Conservation (phyloP, 2,888 invertebrate species). For the Halocaridina rubra region DNA sequence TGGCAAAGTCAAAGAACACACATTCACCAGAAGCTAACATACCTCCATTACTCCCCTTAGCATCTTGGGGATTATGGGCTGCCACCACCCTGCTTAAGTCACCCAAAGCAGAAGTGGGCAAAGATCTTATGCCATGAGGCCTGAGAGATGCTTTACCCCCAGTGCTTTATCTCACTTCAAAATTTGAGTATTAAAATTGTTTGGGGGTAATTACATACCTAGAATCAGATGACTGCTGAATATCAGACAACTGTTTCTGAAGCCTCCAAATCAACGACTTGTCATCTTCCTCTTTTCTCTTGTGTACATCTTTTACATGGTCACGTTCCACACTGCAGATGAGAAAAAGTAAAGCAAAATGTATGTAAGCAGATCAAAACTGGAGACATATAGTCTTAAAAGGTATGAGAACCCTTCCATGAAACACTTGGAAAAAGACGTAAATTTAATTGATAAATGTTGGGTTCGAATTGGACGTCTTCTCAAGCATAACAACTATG, state of each 20-base stretch:
- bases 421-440: background rate
- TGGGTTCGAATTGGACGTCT: too few relatives aligned
- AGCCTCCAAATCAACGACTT: background rate
- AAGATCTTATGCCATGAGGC: background rate
- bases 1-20: too few relatives aligned
- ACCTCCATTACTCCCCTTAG: too few relatives aligned
- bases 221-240: slow-evolving; percentile 3
- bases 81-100: background rate
- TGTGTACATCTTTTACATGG: too few relatives aligned
- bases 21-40: too few relatives aligned
- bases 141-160: background rate
- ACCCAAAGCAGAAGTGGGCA: background rate
- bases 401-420: background rate
- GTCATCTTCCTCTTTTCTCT: background rate
- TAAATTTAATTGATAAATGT: too few relatives aligned
- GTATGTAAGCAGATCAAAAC: too few relatives aligned
- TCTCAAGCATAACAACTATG: too few relatives aligned
- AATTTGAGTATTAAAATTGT: background rate
- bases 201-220: background rate
- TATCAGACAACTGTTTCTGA: slow-evolving; percentile 1
- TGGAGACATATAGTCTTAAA: too few relatives aligned
- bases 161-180: background rate
- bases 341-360: too few relatives aligned
- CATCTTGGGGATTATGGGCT: too few relatives aligned
- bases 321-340: too few relatives aligned